A percentile compares a stretch with the other conserved stretches of the same genome.
Conservation (phyloP, 2,888 invertebrate genomes). For the Anticlea derivata region DNA sequence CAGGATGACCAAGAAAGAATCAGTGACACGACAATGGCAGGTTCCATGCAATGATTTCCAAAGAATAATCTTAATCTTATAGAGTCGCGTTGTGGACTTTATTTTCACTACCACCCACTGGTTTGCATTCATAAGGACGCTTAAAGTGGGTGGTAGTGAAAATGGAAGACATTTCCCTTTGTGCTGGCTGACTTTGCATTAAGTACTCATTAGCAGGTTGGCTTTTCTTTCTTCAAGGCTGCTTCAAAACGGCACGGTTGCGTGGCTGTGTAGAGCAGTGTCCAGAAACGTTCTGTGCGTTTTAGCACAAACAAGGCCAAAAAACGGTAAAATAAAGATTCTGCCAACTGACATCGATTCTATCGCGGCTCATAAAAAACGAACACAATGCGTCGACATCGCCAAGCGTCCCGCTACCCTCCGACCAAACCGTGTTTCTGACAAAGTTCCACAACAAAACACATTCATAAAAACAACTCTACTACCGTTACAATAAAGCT, state of each 20-base stretch:
- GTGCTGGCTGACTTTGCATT: too few relatives aligned
- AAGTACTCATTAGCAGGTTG: too few relatives aligned
- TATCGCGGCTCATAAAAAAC: constrained; percentile 74
- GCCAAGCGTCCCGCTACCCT: constrained; percentile 79
- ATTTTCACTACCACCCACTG: too few relatives aligned
- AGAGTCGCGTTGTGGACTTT: too few relatives aligned
- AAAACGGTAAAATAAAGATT: constrained; percentile 82
- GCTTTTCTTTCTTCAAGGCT: neutral
- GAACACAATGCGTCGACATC: constrained; percentile 71
- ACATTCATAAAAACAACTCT: constrained; percentile 40
- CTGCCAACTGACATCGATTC: constrained; percentile 84
- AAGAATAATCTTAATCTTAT: too few relatives aligned
- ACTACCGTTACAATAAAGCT: constrained; percentile 23
- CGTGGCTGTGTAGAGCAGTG: constrained; percentile 14
- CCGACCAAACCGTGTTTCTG: constrained; percentile 44
- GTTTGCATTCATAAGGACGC: too few relatives aligned
- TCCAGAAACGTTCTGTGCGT: constrained; percentile 20
- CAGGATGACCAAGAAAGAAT: too few relatives aligned
- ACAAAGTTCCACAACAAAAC: constrained; percentile 49
- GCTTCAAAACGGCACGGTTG: neutral
- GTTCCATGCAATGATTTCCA: too few relatives aligned
- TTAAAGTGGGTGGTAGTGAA: too few relatives aligned
- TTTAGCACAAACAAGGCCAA: constrained; percentile 69
- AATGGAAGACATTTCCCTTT: too few relatives aligned
- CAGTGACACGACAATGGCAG: too few relatives aligned